A percentile compares a stretch with the other conserved stretches of the same genome.
Conservation (phyloP, 2,113 vertebrate genomes). For the Ptyas mucosa region DNA sequence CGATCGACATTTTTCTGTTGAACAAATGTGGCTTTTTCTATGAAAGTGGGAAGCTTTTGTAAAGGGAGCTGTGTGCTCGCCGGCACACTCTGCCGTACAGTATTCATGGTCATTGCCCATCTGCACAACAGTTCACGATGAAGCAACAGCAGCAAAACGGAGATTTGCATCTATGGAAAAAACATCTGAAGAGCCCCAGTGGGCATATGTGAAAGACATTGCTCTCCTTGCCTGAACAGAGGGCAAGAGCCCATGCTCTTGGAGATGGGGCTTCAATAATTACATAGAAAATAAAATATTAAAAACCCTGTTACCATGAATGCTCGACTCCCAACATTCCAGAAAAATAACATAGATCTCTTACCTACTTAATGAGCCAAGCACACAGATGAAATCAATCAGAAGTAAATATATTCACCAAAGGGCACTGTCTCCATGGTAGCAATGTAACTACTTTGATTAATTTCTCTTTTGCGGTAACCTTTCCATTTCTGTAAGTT, state of each 20-base stretch:
- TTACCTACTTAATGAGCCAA: slow-evolving; percentile 12
- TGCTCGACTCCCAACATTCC: slow-evolving; percentile 7
- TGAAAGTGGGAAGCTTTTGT: neutral
- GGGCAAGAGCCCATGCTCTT: neutral
- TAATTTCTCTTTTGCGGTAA: neutral
- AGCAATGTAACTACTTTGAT: neutral
- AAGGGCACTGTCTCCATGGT: neutral
- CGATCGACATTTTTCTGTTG: neutral
- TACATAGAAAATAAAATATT: slow-evolving; percentile 1
- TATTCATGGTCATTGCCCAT: neutral
- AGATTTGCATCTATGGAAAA: slow-evolving; percentile 1
- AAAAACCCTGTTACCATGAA: neutral
- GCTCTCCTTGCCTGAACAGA: neutral
- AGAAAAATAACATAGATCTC: neutral
- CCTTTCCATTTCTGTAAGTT: neutral
- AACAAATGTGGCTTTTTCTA: neutral
- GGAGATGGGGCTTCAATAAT: neutral
- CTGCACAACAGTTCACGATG: neutral
- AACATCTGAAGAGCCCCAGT: neutral
- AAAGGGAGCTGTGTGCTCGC: neutral
- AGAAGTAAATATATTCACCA: slow-evolving; percentile 20
- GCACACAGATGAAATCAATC: neutral
- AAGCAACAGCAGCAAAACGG: neutral
- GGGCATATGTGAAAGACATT: neutral
- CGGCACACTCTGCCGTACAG: neutral